Base-by-base conservation (phyloP, 1,140 invertebrate genomes). In the Anagrus nilaparvatae region DNA sequence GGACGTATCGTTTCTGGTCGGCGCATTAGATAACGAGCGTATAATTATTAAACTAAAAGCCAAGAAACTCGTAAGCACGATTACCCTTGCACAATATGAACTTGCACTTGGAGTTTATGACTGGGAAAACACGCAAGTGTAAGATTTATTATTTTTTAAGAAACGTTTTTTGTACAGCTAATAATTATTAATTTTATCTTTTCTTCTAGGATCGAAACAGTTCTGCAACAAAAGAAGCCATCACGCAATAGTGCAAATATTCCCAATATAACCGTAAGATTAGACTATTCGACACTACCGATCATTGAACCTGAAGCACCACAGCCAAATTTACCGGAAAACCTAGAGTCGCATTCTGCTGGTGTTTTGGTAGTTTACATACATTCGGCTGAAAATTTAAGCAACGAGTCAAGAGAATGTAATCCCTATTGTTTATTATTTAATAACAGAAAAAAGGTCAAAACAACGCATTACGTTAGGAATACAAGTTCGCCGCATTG, bases 341-440 rank as follows among this genome's bases (percentile, higher is more conserved):
- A 55, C 6, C 49, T 36, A 32, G 37, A 44, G 28, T 44, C 42
- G 5, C 56, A 60, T 30, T 31, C 56, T 8, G 52, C 60, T 31
- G 60, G 74, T 17, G 73, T 76, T 16, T 47, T 76, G 20, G 70
- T 71, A 45, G 63, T 75, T 18, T 69, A 67, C 49, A 65, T 75
- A 37, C 74, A 75, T 52, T 65, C 70, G 23, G 72, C 72, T 7
- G 60, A 64, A 17, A 70, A 69, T 52, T 62, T 76, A 4, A 63
- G 55, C 21, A 54, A 61, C 29, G 70, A 73, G 44, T 57, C 53
- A 33, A 54, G 58, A 19, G 67, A 69, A 2, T 74, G 72, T 10
- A 73, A 74, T 58, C 72, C 72, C 4, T 76, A 75, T 43, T 76
- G 73, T 54, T 65, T 74, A 27, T 46, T 75, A 6, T 74, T 75